Conservation (phyloP, 2,888 invertebrate genomes). For the Exephanes ischioxanthus region DNA sequence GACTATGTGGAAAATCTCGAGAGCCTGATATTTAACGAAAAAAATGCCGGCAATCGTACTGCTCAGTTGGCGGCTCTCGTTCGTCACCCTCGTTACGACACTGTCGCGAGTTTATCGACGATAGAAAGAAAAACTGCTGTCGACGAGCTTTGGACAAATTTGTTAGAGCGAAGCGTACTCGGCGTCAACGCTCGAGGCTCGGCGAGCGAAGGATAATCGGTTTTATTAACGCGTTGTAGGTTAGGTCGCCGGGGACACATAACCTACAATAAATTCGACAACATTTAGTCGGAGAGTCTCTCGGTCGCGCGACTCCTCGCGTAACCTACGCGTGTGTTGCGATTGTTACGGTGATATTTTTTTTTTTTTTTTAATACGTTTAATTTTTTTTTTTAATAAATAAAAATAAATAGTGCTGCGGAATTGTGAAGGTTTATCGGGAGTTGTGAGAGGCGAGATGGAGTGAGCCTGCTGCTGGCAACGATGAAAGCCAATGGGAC, state of each 20-base stretch:
- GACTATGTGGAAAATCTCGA: constrained; percentile 51
- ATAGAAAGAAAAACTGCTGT: background rate
- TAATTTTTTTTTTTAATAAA: background rate
- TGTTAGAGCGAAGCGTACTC: constrained; percentile 9
- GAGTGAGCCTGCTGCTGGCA: constrained; percentile 80
- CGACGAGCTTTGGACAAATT: constrained; percentile 34
- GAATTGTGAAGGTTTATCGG: constrained; percentile 34
- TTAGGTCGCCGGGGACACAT: constrained; percentile 83
- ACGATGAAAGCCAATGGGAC: constrained; percentile 85
- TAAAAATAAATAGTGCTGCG: constrained; percentile 31
- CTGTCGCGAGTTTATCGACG: constrained; percentile 50
- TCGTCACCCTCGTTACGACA: constrained; percentile 49
- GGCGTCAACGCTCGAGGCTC: constrained; percentile 53
- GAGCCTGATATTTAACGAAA: constrained; percentile 40
- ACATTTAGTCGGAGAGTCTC: constrained; percentile 34
- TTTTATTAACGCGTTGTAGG: constrained; percentile 74
- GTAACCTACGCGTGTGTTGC: background rate
- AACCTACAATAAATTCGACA: constrained; percentile 76
- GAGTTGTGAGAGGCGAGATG: constrained; percentile 75
- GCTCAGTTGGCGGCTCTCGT: constrained; percentile 55
- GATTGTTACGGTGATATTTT: constrained; percentile 22
- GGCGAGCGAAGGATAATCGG: constrained; percentile 70
- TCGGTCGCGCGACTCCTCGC: background rate
- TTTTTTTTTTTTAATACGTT: constrained; percentile 13
- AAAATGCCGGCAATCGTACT: constrained; percentile 66